Evolutionary conservation across 2,888 invertebrate species (phyloP).

Genomic region (Coelopa pilipes): DNA sequence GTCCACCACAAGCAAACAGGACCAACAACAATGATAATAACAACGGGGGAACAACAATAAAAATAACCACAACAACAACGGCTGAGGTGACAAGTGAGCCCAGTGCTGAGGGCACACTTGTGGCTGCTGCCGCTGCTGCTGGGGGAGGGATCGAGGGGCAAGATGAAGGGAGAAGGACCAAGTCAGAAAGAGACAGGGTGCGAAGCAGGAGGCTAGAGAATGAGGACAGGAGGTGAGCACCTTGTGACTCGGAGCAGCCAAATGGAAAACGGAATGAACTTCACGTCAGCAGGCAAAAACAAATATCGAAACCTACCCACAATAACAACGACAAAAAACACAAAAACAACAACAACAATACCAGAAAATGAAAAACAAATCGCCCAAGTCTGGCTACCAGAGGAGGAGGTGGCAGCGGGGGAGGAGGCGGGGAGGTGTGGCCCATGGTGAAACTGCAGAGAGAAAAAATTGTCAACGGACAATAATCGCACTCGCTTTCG

Average conservation of each 20-base stretch:
- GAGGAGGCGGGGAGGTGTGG: too few species aligned
- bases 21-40: too few species aligned
- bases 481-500: slow-evolving; percentile 22
- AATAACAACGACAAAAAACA: too few species aligned
- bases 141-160: too few species aligned
- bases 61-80: too few species aligned
- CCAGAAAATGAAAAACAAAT: slow-evolving; percentile 19
- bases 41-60: too few species aligned
- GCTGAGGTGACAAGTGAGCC: slow-evolving; percentile 1
- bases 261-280: slow-evolving; percentile 10
- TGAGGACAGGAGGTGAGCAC: not conserved
- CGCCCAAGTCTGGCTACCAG: slow-evolving; percentile 2
- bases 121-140: not conserved
- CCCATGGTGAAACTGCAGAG: too few species aligned
- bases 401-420: not conserved
- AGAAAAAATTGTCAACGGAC: slow-evolving; percentile 7
- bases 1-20: not conserved
- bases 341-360: slow-evolving; percentile 15
- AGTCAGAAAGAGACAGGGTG: too few species aligned
- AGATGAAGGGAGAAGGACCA: not conserved
- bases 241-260: not conserved
- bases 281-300: not conserved
- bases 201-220: too few species aligned
- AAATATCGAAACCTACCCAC: too few species aligned
- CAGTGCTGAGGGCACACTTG: slow-evolving; percentile 15